Base-by-base conservation (phyloP, 1,140 invertebrate genomes). In the Drosophila truncata region DNA sequence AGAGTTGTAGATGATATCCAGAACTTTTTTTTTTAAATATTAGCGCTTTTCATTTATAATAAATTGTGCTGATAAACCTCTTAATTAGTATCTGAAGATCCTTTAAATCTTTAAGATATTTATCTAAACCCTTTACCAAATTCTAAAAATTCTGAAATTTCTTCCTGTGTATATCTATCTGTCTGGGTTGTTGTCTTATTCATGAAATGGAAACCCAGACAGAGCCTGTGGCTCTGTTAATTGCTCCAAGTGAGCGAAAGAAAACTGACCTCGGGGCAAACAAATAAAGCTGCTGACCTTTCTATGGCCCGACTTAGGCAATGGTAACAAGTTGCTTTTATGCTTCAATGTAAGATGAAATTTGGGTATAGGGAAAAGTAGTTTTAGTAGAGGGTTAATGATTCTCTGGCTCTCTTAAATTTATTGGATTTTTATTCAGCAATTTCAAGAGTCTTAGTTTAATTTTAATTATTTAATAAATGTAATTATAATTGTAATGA, bases 161-260 rank as follows among this genome's bases (percentile, higher is more conserved):
- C 13, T 65, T 23, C 6, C 35, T 41, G 72, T 77, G 46, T 25
- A 20, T 9, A 16, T 47, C 41, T 14, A 31, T 66, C 25, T 25
- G 50, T 49, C 50, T 71, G 35, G 35, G 42, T n/a, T 70, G 37
- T 18, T 60, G 54, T 70, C 47, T 67, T 70, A 70, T 70, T 70
- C 62, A 54, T 70, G 66, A 70, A 70, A 54, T 31, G 31, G 63
- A 70, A 66, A n/a, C 63, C 54, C 70, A 72, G 70, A 72, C 70
- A 72, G 42, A 60, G 70, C 66, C 66, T 72, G 44, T 16, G 70
- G 70, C 70, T 72, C 52, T 50, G 49, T 72, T 72, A 72, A 72
- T 72, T 72, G 70, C 66, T 72, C 14, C 67, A 27, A 39, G 20
- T 47, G 52, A 59, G 39, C 54, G 54, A 41, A 18, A 25, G 41